Evolutionary conservation across 2,113 vertebrate genomes (phyloP), one percentile per base, ranked within the genome.

Genomic region (Clupea harengus): DNA sequence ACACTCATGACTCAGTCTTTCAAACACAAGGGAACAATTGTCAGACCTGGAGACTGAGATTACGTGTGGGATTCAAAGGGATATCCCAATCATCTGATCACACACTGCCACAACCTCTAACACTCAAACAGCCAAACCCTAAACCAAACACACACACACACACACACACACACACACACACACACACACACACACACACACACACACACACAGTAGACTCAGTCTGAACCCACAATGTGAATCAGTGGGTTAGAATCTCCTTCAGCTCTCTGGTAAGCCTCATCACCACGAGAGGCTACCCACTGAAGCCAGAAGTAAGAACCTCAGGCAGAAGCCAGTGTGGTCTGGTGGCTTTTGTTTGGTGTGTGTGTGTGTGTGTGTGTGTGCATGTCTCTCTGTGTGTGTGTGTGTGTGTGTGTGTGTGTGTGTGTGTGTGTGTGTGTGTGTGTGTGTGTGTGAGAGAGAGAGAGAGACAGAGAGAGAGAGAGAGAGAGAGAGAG

Each of bases 351-450:
- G 60, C 52, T 54, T 54, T 54, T 54, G 52, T 54, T 54, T 54
- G 52, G 2, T 54, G 15, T 18, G 52, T 54, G n/a, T 25, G 60
- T 85, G 47, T 80, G n/a, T n/a, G n/a, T n/a, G n/a, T n/a, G n/a
- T n/a, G n/a, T n/a, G n/a, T n/a, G n/a, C n/a, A n/a, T n/a, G n/a
- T n/a, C n/a, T n/a, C n/a, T n/a, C n/a, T n/a, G 39, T 39, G 39
- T 39, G 39, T 39, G 39, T 39, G 39, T 39, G 39, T 39, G 39
- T 39, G 39, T 39, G 39, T 39, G 52, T 83, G 82, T 84, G 60
- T 84, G 64, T 46, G 45, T 81, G 45, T 47, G 83, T 83, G 49
- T 60, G 83, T 75, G 67, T 84, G 83, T 78, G 83, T 72, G 67
- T 78, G 83, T 32, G 60, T 78, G 64, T 78, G 60, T 28, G 60